Percentiles rank a stretch among this genome's conserved stretches.
Conservation (phyloP, 2,888 invertebrate genomes). For the Charanyca ferruginea region DNA sequence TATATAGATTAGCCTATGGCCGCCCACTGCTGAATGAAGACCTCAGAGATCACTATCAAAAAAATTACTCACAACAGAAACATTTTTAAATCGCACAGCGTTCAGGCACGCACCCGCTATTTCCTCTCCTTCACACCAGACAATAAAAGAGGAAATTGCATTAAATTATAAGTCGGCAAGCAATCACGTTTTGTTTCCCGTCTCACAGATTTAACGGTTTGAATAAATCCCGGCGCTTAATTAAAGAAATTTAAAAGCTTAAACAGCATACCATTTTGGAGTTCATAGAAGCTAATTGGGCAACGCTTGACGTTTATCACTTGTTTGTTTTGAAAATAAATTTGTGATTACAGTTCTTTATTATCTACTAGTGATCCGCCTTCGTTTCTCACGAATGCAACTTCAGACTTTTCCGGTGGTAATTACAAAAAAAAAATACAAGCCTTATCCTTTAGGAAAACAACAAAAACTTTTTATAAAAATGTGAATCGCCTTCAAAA, state of each 20-base stretch:
- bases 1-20: too few species aligned
- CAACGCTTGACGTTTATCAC: slow-evolving; percentile 49
- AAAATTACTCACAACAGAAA: too few species aligned
- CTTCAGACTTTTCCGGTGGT: too few species aligned
- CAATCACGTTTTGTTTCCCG: slow-evolving; percentile 90
- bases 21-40: too few species aligned
- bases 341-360: neutral
- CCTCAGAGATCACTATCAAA: too few species aligned
- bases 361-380: neutral
- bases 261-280: slow-evolving; percentile 79
- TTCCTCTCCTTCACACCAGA: slow-evolving; percentile 65
- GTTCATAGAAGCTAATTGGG: slow-evolving; percentile 52
- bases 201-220: slow-evolving; percentile 87
- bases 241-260: slow-evolving; percentile 87
- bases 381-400: too few species aligned
- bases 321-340: slow-evolving; percentile 20
- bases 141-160: slow-evolving; percentile 87
- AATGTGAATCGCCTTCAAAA: too few species aligned
- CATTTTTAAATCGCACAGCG: neutral
- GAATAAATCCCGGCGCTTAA: slow-evolving; percentile 87
- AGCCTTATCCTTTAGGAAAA: too few species aligned
- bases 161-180: slow-evolving; percentile 90
- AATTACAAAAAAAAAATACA: too few species aligned
- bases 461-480: too few species aligned
- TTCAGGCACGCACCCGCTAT: slow-evolving; percentile 58